Percentiles rank a stretch among this genome's conserved stretches.
These are phyloP conservation scores for Chionodraco myersi DNA, from an alignment of 2,113 vertebrate genomes.

Conservation along the genomic window DNA sequence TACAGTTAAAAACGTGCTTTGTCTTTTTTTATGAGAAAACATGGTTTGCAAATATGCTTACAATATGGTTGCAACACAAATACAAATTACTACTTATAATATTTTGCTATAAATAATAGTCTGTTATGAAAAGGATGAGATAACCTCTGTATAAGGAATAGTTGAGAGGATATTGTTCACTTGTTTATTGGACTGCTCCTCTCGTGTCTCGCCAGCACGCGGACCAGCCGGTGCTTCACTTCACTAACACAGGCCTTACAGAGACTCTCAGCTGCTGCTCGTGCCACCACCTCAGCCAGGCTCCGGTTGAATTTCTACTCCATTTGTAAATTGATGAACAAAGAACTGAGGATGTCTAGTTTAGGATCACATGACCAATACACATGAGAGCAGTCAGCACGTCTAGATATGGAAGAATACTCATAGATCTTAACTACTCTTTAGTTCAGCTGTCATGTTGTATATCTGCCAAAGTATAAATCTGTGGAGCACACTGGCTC, in stretches of 20 bases:
- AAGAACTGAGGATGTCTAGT: slow-evolving; percentile 12
- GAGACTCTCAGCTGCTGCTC: slow-evolving; percentile 33
- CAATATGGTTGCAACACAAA: slow-evolving; percentile 85
- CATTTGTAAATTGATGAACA: slow-evolving; percentile 26
- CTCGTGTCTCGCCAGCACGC: slow-evolving; percentile 42
- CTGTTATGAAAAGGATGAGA: slow-evolving; percentile 83
- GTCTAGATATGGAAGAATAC: slow-evolving; percentile 25
- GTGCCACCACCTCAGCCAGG: slow-evolving; percentile 21
- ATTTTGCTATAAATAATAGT: slow-evolving; percentile 93
- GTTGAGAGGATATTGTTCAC: slow-evolving; percentile 70
- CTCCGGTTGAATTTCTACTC: background rate
- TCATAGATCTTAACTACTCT: slow-evolving; percentile 20
- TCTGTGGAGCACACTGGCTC: slow-evolving; percentile 37
- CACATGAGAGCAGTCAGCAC: slow-evolving; percentile 44
- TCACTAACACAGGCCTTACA: slow-evolving; percentile 45
- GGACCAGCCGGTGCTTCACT: slow-evolving; percentile 30
- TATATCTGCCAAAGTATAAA: slow-evolving; percentile 69
- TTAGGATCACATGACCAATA: slow-evolving; percentile 17
- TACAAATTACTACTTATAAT: slow-evolving; percentile 89
- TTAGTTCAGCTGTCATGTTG: slow-evolving; percentile 40
- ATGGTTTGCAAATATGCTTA: slow-evolving; percentile 88
- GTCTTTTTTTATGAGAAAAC: slow-evolving; percentile 84
- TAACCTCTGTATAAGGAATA: slow-evolving; percentile 82
- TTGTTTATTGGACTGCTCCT: slow-evolving; percentile 58
- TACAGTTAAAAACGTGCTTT: slow-evolving; percentile 85